Base-by-base conservation (phyloP, 2,797 vertebrate species). In the Melanotaenia trifasciata region DNA sequence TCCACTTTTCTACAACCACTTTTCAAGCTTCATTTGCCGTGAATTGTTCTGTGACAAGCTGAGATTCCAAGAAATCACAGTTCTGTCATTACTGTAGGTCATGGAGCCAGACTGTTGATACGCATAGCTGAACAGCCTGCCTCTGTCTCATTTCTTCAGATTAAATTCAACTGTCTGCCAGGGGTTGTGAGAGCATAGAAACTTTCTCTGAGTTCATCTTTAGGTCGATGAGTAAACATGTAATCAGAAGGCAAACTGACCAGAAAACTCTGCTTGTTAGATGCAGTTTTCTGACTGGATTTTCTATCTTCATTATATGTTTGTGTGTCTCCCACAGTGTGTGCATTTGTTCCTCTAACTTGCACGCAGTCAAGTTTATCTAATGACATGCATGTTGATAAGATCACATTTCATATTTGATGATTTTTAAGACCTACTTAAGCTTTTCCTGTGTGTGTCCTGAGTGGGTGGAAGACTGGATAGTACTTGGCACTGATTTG, bases 381-480 rank as follows among this genome's bases (percentile, higher is more conserved):
- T 33, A 8, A 70, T 12, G 4, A 0, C 43, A 35, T 72, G n/a
- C 45, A 53, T 12, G 2, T 14, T 11, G 8, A n/a, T 47, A 2
- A 47, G 20, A 47, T 47, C 20, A n/a, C 7, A 47, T n/a, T 20
- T 47, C 20, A 7, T n/a, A n/a, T 20, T 16, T 47, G 45, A 47
- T 7, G 20, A n/a, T 47, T n/a, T 47, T 47, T 6, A 2, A 47
- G 45, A 47, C 18, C 20, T n/a, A 47, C 6, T 47, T 47, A 47
- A 47, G 18, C 9, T 47, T 43, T 70, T 70, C 24, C 14, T 35
- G 64, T 28, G 13, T 64, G 57, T 65, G 62, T 83, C 70, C 72
- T 72, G 64, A 74, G 76, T 59, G 33, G 67, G 67, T 78, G 32
- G 74, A 64, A 81, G 79, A 82, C 78, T 54, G 68, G 70, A 77